Evolutionary conservation across 2,797 vertebrate genomes (phyloP).

Genomic region (Apogon hyalosoma): DNA sequence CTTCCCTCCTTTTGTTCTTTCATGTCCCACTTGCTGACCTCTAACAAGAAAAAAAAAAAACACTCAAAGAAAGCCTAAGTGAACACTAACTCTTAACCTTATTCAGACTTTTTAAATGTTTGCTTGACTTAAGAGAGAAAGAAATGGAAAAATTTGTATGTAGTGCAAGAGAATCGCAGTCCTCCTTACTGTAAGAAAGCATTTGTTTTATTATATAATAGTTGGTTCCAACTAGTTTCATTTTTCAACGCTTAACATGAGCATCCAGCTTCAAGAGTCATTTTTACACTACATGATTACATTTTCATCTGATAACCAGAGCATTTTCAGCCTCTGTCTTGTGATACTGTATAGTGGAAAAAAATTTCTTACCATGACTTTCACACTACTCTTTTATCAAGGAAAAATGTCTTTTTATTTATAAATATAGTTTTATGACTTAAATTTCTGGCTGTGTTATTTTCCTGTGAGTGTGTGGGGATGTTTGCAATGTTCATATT

Average conservation of each 20-base stretch:
- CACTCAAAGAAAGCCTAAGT: slow-evolving; percentile 38
- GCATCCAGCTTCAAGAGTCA: slow-evolving; percentile 67
- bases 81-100: slow-evolving; percentile 74
- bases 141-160: slow-evolving; percentile 65
- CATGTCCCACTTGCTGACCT: slow-evolving; percentile 53
- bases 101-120: slow-evolving; percentile 71
- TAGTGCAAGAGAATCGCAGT: slow-evolving; percentile 70
- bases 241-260: slow-evolving; percentile 73
- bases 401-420: slow-evolving; percentile 87
- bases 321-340: slow-evolving; percentile 76
- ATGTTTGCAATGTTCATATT: slow-evolving; percentile 1
- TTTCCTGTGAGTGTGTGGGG: slow-evolving; percentile 28
- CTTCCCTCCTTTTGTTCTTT: slow-evolving; percentile 58
- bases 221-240: slow-evolving; percentile 73
- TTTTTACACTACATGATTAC: slow-evolving; percentile 73
- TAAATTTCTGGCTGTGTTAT: slow-evolving; percentile 56
- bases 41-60: slow-evolving; percentile 57
- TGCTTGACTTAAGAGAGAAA: slow-evolving; percentile 74
- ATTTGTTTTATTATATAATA: slow-evolving; percentile 78
- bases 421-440: slow-evolving; percentile 92
- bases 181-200: slow-evolving; percentile 73
- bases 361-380: slow-evolving; percentile 77
- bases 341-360: slow-evolving; percentile 80
- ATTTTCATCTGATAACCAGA: slow-evolving; percentile 75
- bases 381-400: slow-evolving; percentile 85